A percentile compares a stretch with the other conserved stretches of the same genome.
Conservation (phyloP, 2,888 invertebrate species). For the Odontothrips loti region DNA sequence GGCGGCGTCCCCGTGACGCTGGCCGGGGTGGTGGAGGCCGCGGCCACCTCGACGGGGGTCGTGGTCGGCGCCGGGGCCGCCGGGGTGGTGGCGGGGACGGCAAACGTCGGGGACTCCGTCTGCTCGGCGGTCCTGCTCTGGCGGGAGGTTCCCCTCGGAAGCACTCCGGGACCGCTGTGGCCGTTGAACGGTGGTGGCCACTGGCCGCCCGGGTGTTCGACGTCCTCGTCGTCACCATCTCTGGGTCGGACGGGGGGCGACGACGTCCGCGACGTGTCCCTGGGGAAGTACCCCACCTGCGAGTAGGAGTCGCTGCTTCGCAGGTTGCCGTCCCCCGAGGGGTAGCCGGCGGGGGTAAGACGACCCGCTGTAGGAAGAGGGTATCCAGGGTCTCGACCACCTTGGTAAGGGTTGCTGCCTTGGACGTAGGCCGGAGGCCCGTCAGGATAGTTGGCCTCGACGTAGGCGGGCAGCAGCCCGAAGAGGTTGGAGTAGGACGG, state of each 20-base stretch:
- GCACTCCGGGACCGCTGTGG: background rate
- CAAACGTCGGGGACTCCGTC: background rate
- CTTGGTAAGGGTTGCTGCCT: background rate
- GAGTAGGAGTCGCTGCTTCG: background rate
- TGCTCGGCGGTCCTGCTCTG: background rate
- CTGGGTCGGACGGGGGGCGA: background rate
- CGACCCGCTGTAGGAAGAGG: too few relatives aligned
- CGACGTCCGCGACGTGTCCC: too few relatives aligned
- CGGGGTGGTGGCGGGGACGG: background rate
- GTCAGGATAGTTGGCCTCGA: background rate
- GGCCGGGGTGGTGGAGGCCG: background rate
- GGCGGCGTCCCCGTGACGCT: background rate
- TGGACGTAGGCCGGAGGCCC: background rate
- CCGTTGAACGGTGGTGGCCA: conserved; percentile 1
- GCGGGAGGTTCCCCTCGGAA: background rate
- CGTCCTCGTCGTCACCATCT: background rate
- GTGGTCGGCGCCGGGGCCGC: background rate
- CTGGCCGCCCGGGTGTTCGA: background rate
- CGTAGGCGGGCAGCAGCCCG: background rate
- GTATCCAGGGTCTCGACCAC: too few relatives aligned
- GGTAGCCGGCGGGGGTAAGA: background rate
- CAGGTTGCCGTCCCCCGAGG: background rate
- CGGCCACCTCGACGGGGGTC: background rate
- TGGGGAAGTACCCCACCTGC: background rate
- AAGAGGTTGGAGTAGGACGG: background rate